phyloP scores from a whole-genome alignment of 2,113 vertebrate genomes.

The Sebastes schlegelii region DNA sequence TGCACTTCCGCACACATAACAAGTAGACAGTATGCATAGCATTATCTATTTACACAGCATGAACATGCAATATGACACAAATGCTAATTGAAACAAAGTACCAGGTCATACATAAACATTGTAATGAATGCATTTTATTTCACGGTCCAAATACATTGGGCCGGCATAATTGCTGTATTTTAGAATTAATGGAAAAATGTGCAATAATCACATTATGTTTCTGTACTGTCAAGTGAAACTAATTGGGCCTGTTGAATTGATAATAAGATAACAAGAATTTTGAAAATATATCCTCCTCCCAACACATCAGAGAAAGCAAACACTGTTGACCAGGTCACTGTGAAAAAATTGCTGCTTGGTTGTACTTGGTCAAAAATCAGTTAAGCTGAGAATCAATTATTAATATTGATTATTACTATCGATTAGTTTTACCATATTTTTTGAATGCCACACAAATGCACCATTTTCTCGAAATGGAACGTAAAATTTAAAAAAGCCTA shows the following conservation, averaged over 20 bases:
- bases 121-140: neutral
- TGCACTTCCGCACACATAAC: neutral
- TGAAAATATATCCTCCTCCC: neutral
- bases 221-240: neutral
- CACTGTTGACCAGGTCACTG: too few relatives aligned
- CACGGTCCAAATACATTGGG: neutral
- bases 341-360: too few relatives aligned
- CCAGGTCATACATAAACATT: neutral
- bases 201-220: conserved; percentile 1
- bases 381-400: too few relatives aligned
- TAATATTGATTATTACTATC: too few relatives aligned
- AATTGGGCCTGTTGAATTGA: neutral
- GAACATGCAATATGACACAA: neutral
- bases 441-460: too few relatives aligned
- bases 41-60: neutral
- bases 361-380: too few relatives aligned
- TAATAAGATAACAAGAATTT: neutral
- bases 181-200: conserved; percentile 3
- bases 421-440: too few relatives aligned
- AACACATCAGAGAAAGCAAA: neutral
- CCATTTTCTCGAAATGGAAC: too few relatives aligned
- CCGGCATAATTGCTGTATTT: neutral
- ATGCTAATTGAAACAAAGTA: neutral
- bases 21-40: neutral
- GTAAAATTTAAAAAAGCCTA: neutral